phyloP scores from a whole-genome alignment of 1,140 invertebrate genomes.

The Drosophila rufa region DNA sequence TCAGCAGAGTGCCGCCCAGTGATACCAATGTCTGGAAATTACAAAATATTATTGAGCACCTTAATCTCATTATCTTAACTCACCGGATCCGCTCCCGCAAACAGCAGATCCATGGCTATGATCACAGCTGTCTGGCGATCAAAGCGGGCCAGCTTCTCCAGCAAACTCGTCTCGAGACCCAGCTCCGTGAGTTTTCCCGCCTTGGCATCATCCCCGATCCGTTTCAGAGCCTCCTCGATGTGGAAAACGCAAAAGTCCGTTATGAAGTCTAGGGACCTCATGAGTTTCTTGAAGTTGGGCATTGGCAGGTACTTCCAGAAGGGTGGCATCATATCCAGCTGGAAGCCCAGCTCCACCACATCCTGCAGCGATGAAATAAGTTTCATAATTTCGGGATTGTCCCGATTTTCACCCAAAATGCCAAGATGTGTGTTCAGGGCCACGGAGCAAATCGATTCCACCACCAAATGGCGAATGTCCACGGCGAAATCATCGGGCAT shows the following conservation, averaged over 20 bases:
- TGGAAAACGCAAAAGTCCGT: slow-evolving; percentile 54
- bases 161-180: slow-evolving; percentile 60
- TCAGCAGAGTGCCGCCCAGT: slow-evolving; percentile 54
- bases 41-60: background rate
- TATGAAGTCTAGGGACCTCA: slow-evolving; percentile 84
- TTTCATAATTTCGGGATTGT: slow-evolving; percentile 86
- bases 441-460: slow-evolving; percentile 90
- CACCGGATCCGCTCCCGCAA: slow-evolving; percentile 79
- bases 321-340: slow-evolving; percentile 88
- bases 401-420: slow-evolving; percentile 82
- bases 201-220: slow-evolving; percentile 55
- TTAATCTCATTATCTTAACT: background rate
- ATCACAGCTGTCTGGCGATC: slow-evolving; percentile 85
- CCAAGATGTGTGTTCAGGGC: slow-evolving; percentile 90
- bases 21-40: slow-evolving; percentile 37
- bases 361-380: slow-evolving; percentile 88
- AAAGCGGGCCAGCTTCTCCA: slow-evolving; percentile 83
- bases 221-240: slow-evolving; percentile 62
- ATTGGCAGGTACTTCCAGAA: slow-evolving; percentile 88
- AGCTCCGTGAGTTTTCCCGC: slow-evolving; percentile 27
- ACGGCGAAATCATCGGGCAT: slow-evolving; percentile 87
- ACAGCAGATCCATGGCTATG: slow-evolving; percentile 76
- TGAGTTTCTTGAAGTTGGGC: slow-evolving; percentile 87
- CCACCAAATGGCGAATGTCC: slow-evolving; percentile 89
- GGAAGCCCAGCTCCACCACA: slow-evolving; percentile 69